These are phyloP conservation scores for Limnephilus marmoratus DNA, from an alignment of 2,888 invertebrate species.

Conservation along the genomic window DNA sequence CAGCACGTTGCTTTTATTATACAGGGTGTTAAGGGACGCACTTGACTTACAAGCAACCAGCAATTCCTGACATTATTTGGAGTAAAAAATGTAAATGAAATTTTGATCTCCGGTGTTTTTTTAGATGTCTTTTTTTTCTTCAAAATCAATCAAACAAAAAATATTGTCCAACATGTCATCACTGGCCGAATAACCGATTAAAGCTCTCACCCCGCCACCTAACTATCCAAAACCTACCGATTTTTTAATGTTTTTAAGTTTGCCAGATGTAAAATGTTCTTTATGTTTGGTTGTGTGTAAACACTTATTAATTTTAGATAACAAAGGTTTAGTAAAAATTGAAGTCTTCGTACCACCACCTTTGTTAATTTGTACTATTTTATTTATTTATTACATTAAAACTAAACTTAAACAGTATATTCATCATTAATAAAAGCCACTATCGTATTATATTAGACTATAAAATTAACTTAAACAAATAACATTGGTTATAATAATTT, in stretches of 20 bases:
- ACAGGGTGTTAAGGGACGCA: too few species aligned
- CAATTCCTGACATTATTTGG: too few species aligned
- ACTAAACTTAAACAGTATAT: background rate
- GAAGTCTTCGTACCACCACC: background rate
- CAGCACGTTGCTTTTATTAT: background rate
- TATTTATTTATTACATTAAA: background rate
- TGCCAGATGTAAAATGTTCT: background rate
- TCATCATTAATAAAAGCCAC: background rate
- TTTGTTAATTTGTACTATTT: background rate
- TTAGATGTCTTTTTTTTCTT: too few species aligned
- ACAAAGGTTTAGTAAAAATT: background rate
- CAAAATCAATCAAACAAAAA: too few species aligned
- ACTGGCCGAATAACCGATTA: too few species aligned
- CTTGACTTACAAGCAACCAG: too few species aligned
- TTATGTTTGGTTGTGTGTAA: background rate
- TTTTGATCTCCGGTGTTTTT: too few species aligned
- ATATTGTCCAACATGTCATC: too few species aligned
- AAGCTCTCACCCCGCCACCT: too few species aligned
- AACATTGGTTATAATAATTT: background rate
- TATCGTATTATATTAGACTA: background rate
- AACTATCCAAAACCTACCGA: too few species aligned
- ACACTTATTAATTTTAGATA: background rate
- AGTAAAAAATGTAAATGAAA: too few species aligned
- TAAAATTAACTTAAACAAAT: background rate
- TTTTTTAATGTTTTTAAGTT: background rate